Conservation (phyloP, 2,888 invertebrate genomes). For the Hedychridium roseum region DNA sequence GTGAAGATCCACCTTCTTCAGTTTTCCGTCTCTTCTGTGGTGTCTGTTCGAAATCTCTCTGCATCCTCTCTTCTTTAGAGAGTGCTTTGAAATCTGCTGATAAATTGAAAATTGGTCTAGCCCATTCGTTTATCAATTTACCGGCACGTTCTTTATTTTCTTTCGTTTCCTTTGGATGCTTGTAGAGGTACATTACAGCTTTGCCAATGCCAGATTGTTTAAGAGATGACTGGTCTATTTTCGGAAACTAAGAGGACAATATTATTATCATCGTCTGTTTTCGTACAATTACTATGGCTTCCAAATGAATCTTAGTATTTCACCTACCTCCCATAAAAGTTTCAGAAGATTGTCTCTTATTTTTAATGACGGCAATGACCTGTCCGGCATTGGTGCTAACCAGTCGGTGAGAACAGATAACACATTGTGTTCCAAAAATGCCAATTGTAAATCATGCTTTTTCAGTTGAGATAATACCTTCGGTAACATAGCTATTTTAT, state of each 20-base stretch:
- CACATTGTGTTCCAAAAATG: conserved; percentile 96
- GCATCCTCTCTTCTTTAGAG: conserved; percentile 91
- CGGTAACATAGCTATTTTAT: conserved; percentile 90
- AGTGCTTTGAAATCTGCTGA: conserved; percentile 92
- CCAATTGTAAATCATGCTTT: conserved; percentile 93
- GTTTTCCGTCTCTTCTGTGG: conserved; percentile 67
- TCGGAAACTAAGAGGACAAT: conserved; percentile 76
- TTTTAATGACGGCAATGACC: conserved; percentile 92
- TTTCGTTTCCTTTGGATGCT: conserved; percentile 97
- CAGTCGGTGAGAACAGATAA: conserved; percentile 92
- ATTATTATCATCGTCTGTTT: no score
- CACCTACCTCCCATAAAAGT: conserved; percentile 77
- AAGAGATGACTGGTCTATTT: conserved; percentile 85
- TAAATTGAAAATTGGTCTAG: conserved; percentile 95
- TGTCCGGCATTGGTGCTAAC: conserved; percentile 97
- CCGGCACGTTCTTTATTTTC: conserved; percentile 90
- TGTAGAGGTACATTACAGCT: conserved; percentile 99
- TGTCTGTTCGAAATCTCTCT: conserved; percentile 89
- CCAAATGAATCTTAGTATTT: not conserved
- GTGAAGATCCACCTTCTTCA: conserved; percentile 64
- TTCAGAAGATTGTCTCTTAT: conserved; percentile 89
- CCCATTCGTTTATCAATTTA: conserved; percentile 96
- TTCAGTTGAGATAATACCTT: conserved; percentile 90
- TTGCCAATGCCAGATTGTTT: conserved; percentile 98
- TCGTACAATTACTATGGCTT: no score